These are phyloP conservation scores for Chrysaora quinquecirrha DNA, from an alignment of 30 jellyfish, hydroid and myxozoan genomes.

Conservation along the genomic window DNA sequence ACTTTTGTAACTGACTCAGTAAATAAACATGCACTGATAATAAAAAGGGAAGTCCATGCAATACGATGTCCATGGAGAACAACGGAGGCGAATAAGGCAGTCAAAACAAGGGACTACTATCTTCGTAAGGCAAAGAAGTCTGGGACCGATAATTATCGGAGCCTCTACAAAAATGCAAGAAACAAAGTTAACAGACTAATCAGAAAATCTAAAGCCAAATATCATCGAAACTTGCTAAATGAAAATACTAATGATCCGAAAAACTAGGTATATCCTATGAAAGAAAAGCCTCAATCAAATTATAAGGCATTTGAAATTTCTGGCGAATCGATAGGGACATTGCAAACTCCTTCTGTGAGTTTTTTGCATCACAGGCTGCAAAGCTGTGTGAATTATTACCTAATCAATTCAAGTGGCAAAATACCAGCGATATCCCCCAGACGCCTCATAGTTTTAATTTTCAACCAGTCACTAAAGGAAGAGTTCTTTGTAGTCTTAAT, in stretches of 20 bases:
- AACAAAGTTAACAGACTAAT: constrained; percentile 30
- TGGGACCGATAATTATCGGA: neutral
- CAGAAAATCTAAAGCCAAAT: constrained; percentile 28
- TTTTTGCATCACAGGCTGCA: constrained; percentile 39
- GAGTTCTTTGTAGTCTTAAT: constrained; percentile 9
- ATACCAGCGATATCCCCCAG: constrained; percentile 28
- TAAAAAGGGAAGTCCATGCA: constrained; percentile 40
- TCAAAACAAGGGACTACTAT: constrained; percentile 11
- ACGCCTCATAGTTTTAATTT: constrained; percentile 6
- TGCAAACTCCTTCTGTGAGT: constrained; percentile 46
- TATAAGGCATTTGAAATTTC: too few relatives aligned
- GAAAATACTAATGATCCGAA: constrained; percentile 29
- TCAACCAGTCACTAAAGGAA: constrained; percentile 30
- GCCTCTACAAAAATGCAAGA: neutral
- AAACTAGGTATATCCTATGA: neutral
- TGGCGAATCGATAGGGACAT: constrained; percentile 47
- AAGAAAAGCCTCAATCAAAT: too few relatives aligned
- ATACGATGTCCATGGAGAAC: constrained; percentile 62
- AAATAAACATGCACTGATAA: constrained; percentile 41
- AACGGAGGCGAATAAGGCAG: neutral
- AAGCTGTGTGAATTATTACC: constrained; percentile 25
- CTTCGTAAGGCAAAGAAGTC: constrained; percentile 6
- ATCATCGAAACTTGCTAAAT: constrained; percentile 25
- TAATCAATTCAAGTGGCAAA: constrained; percentile 14
- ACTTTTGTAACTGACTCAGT: too few relatives aligned